phyloP scores from a whole-genome alignment of 2,888 invertebrate genomes.

The Sthenelais limicola region DNA sequence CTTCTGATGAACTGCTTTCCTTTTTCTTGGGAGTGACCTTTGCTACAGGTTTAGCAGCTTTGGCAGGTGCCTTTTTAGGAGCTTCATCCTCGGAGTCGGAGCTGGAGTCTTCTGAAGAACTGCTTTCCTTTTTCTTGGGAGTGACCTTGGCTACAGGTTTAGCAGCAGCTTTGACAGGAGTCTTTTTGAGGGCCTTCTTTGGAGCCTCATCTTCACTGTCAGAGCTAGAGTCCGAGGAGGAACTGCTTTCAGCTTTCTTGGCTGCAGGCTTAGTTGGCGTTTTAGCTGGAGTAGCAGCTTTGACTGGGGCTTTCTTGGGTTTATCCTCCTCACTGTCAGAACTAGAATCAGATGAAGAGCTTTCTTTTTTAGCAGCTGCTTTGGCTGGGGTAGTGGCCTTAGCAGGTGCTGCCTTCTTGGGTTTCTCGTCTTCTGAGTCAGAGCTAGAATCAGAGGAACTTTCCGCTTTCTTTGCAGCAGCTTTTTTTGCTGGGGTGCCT shows the following conservation, averaged over 20 bases:
- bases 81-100: conserved; percentile 25
- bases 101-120: neutral
- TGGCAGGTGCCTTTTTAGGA: neutral
- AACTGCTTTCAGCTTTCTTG: conserved; percentile 11
- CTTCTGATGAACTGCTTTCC: neutral
- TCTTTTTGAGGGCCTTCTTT: neutral
- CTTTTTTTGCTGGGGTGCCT: neutral
- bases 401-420: neutral
- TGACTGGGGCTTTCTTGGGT: too few relatives aligned
- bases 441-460: conserved; percentile 12
- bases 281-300: neutral
- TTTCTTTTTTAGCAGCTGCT: too few relatives aligned
- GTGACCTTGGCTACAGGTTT: neutral
- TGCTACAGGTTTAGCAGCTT: neutral
- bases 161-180: neutral
- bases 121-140: conserved; percentile 4
- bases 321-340: conserved; percentile 3
- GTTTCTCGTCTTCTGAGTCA: conserved; percentile 1
- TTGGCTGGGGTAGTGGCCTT: too few relatives aligned
- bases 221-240: conserved; percentile 12
- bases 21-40: neutral
- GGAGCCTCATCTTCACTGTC: conserved; percentile 14
- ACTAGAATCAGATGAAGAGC: neutral
- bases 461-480: conserved; percentile 8
- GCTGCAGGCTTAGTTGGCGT: neutral